phyloP scores from a whole-genome alignment of 2,888 invertebrate genomes.

The Zeuzera pyrina region DNA sequence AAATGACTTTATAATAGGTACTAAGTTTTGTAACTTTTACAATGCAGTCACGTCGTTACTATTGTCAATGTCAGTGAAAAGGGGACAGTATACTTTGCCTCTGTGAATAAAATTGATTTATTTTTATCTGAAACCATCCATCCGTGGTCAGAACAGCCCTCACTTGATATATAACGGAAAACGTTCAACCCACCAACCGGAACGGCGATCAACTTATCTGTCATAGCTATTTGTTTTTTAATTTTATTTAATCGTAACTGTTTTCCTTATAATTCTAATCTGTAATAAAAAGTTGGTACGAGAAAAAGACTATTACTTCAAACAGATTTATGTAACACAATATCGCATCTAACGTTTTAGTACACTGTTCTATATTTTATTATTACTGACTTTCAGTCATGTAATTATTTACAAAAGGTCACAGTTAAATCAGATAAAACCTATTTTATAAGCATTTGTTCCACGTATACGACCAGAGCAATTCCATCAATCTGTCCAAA shows the following conservation, averaged over 20 bases:
- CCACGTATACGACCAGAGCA: constrained; percentile 38
- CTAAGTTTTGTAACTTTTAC: no score
- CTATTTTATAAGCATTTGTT: constrained; percentile 46
- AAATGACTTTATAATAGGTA: no score
- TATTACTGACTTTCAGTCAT: no score
- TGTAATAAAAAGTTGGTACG: background rate
- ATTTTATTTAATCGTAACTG: constrained; percentile 1
- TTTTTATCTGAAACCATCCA: constrained; percentile 17
- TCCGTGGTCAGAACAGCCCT: constrained; percentile 15
- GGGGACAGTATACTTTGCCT: constrained; percentile 5
- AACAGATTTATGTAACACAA: background rate
- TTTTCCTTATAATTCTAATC: constrained; percentile 10
- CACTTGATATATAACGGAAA: constrained; percentile 12
- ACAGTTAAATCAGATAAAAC: constrained; percentile 43
- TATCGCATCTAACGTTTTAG: no score
- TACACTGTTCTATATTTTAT: no score
- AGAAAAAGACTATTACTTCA: background rate
- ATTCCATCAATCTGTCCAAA: constrained; percentile 49
- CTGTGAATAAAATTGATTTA: constrained; percentile 10
- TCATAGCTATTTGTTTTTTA: constrained; percentile 14
- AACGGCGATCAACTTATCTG: constrained; percentile 9
- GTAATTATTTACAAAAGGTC: constrained; percentile 23
- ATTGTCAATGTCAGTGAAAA: constrained; percentile 1
- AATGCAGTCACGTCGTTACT: no score
- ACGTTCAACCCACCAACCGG: constrained; percentile 13